Base-by-base conservation (phyloP, 1,140 invertebrate genomes). In the Cardiocondyla obscurior region DNA sequence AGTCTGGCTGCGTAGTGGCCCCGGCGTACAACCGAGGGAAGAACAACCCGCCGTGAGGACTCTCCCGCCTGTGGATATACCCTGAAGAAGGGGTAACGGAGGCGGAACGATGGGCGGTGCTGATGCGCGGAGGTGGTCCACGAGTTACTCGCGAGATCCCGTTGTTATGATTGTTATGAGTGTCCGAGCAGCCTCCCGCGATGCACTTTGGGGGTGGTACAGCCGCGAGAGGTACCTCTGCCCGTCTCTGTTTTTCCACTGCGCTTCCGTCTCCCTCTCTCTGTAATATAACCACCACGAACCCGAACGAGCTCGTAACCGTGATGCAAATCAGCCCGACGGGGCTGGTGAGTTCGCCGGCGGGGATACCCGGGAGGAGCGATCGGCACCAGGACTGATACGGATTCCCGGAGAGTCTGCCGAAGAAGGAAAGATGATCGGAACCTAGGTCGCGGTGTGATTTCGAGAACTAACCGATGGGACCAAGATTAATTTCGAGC, bases 151-250 rank as follows among this genome's bases (percentile, higher is more conserved):
- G 91, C 92, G 91, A 91, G 91, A 91, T 91, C 88, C 62, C 88
- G 91, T 93, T 92, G 91, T 94, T 94, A 93, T 94, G 91, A 94
- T 94, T 93, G 92, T 94, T 94, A 93, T 92, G 92, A 94, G 90
- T 92, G 93, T 93, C 91, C 93, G 92, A 92, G 91, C 90, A 91
- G 89, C 88, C 88, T 91, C 87, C 86, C 86, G 85, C 88, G 89
- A 85, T 86, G 64, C 65, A 82, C 85, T 81, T 81, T 82, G 89
- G 90, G 88, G 90, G 91, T 91, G 91, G 90, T 89, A 89, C 91
- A 83, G 69, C 84, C 88, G 89, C 87, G 67, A 87, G 87, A 86
- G 87, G 84, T 55, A 86, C 72, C 81, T 55, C 39, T 72, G 58
- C 57, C 81, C 74, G 73, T 83, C 81, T 74, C 74, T 69, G 85